Base-by-base conservation (phyloP, 2,113 vertebrate species). In the Pelobates fuscus region DNA sequence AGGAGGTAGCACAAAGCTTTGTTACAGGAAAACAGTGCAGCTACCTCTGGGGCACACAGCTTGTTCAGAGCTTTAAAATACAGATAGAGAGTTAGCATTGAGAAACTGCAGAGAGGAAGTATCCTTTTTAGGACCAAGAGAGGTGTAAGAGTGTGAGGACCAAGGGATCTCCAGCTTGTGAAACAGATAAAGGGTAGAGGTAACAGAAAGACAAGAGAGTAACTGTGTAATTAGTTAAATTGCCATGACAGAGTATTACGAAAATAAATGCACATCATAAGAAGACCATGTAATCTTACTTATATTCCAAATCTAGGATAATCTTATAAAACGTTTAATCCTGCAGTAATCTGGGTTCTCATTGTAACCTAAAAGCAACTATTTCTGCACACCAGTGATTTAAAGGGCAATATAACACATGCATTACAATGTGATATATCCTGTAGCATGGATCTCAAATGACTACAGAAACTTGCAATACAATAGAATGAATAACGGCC, bases 1-100 rank as follows among this genome's bases (percentile, higher is more conserved):
- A 87, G 84, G 4, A 88, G 84, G 73, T 87, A 88, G 67, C 61
- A n/a, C 43, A 88, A 84, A 61, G 84, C 82, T 18, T 77, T 83
- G 65, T 76, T 84, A 68, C 87, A 87, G 66, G 86, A 88, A 55
- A 85, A 81, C 17, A 88, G 70, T 1, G 83, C 74, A 32, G 82
- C 81, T 70, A 78, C 76, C 1, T 87, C 87, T 8, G 79, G 27
- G 21, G 81, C 46, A 32, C 82, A 78, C 54, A 82, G 82, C 8
- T 70, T 80, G 29, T 43, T 10, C 52, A 87, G 80, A 0, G 84
- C 81, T 75, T 83, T 72, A 61, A 87, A 70, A 78, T 84, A 85
- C 37, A 87, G 75, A 69, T 80, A 85, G 14, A 54, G 62, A 6
- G 84, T 82, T 12, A 82, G 72, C n/a, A 73, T 72, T 80, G 84